A percentile compares a stretch with the other conserved stretches of the same genome.
Conservation (phyloP, 1,140 invertebrate genomes). For the Drosophila nebulosa region DNA sequence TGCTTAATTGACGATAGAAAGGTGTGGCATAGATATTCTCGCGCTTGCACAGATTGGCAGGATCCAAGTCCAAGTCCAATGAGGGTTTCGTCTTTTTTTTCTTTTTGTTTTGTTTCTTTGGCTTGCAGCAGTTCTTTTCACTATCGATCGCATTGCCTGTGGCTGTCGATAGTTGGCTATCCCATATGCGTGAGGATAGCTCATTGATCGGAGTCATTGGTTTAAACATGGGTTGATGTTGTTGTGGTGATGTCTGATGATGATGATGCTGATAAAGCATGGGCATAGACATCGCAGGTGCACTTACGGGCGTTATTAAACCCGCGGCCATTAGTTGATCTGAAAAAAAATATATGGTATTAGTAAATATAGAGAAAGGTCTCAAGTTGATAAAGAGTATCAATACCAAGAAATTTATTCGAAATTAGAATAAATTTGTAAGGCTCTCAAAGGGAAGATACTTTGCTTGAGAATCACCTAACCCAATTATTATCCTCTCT, state of each 20-base stretch:
- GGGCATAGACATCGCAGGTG: constrained; percentile 60
- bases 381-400: no score
- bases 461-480: no score
- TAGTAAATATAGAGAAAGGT: no score
- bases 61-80: constrained; percentile 69
- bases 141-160: constrained; percentile 15
- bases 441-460: no score
- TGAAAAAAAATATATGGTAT: not conserved
- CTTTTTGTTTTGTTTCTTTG: constrained; percentile 62
- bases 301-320: constrained; percentile 81
- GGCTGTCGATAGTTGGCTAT: constrained; percentile 38
- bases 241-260: not conserved
- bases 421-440: no score
- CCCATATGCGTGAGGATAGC: constrained; percentile 54
- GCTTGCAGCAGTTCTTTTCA: constrained; percentile 46
- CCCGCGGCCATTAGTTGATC: constrained; percentile 80
- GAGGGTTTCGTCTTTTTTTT: constrained; percentile 26
- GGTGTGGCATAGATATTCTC: constrained; percentile 83
- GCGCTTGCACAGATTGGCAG: constrained; percentile 64
- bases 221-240: constrained; percentile 33
- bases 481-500: not conserved
- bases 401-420: no score
- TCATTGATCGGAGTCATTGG: constrained; percentile 70
- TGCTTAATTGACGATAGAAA: constrained; percentile 85
- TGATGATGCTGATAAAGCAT: not conserved